Evolutionary conservation across 2,888 invertebrate genomes (phyloP).

Genomic region (Nemapogon koenigi): DNA sequence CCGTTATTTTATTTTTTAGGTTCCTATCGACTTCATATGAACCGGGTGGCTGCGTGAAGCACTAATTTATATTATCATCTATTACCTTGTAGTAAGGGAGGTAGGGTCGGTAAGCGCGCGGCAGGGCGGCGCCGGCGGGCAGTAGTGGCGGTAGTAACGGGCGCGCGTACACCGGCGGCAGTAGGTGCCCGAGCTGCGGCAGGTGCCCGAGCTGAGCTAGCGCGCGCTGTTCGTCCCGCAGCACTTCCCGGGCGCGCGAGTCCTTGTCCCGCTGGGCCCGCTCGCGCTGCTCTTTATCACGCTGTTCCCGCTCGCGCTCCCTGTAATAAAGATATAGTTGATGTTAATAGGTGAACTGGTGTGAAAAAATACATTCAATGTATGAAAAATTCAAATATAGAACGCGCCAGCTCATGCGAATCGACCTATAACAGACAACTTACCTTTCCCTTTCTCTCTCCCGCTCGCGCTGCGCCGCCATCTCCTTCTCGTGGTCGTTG

Average conservation of each 20-base stretch:
- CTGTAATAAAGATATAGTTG: too few species aligned
- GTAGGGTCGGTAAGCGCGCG: conserved; percentile 17
- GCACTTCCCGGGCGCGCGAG: conserved; percentile 42
- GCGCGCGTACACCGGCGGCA: conserved; percentile 34
- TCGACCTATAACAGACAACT: too few species aligned
- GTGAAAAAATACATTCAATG: too few species aligned
- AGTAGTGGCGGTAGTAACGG: conserved; percentile 18
- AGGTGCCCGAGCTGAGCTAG: conserved; percentile 22
- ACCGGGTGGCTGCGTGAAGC: too few species aligned
- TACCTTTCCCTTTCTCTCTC: conserved; percentile 27
- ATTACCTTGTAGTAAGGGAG: conserved; percentile 13
- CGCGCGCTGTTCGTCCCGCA: conserved; percentile 34
- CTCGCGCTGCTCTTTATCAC: conserved; percentile 45
- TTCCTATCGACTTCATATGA: too few species aligned
- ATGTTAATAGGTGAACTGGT: too few species aligned
- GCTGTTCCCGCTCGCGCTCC: conserved; percentile 40
- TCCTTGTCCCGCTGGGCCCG: conserved; percentile 41
- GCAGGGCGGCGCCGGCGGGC: conserved; percentile 19
- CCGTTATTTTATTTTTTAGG: too few species aligned
- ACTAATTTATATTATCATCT: too few species aligned
- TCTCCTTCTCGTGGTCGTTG: conserved; percentile 61
- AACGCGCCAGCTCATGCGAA: too few species aligned
- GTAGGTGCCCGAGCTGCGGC: conserved; percentile 26
- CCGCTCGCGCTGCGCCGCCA: conserved; percentile 55
- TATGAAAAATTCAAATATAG: too few species aligned